phyloP scores from a whole-genome alignment of 2,113 vertebrate species.

The Cheilinus undulatus region DNA sequence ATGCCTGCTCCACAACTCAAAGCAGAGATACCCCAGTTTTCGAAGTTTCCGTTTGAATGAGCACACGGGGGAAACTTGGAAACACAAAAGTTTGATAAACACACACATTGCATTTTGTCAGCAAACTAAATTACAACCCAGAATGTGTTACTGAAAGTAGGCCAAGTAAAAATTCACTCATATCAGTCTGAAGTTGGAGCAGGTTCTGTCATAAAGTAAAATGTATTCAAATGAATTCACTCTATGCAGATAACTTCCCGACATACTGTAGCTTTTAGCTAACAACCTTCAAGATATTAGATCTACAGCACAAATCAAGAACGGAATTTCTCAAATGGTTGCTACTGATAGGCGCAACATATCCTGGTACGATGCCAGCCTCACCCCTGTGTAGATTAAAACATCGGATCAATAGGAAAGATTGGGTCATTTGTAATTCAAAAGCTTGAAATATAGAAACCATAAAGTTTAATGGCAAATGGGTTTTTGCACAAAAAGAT shows the following conservation, averaged over 20 bases:
- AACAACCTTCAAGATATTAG: not conserved
- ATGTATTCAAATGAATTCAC: constrained; percentile 7
- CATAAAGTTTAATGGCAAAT: no score
- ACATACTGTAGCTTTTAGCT: not conserved
- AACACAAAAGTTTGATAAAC: constrained; percentile 28
- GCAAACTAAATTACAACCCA: not conserved
- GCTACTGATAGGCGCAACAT: no score
- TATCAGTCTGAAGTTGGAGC: constrained; percentile 19
- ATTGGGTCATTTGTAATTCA: no score
- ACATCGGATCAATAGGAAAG: no score
- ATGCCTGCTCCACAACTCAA: not conserved
- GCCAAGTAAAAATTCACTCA: constrained; percentile 34
- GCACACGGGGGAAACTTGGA: constrained; percentile 13
- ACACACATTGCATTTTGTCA: constrained; percentile 10
- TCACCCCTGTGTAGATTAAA: no score
- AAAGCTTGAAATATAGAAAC: no score
- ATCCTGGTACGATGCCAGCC: no score
- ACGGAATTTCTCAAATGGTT: not conserved
- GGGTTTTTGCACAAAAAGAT: no score
- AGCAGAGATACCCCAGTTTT: constrained; percentile 13
- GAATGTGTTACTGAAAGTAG: constrained; percentile 23
- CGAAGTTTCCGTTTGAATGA: not conserved
- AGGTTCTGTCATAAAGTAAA: constrained; percentile 18
- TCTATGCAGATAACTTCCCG: constrained; percentile 1
- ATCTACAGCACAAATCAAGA: not conserved